Conservation (phyloP, 2,888 invertebrate species). For the Lasioglossum marginatum region DNA sequence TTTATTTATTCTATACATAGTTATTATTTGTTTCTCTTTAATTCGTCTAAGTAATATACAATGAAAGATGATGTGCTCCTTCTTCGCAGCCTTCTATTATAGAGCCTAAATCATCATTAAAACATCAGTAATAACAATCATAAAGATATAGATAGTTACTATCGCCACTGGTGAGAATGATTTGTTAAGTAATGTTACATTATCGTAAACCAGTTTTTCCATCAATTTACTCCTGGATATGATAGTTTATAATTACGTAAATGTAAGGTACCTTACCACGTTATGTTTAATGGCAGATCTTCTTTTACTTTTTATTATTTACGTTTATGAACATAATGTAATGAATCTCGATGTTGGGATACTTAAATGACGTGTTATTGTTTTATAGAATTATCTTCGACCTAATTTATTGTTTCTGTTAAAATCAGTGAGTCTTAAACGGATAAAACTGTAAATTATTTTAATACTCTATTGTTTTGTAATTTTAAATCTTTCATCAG, state of each 20-base stretch:
- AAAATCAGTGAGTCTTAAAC: background rate
- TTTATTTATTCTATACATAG: conserved; percentile 61
- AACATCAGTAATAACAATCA: conserved; percentile 60
- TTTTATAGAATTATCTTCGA: conserved; percentile 20
- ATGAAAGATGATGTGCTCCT: conserved; percentile 63
- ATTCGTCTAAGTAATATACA: conserved; percentile 23
- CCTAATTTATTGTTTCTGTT: conserved; percentile 32
- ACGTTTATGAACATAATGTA: conserved; percentile 44
- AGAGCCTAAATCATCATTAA: conserved; percentile 69
- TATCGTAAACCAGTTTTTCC: conserved; percentile 63
- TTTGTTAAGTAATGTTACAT: conserved; percentile 59
- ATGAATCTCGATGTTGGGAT: conserved; percentile 34
- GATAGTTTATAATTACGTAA: conserved; percentile 37
- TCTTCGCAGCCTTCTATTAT: conserved; percentile 71
- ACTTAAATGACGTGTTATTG: conserved; percentile 33
- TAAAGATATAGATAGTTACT: conserved; percentile 59
- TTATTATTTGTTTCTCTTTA: conserved; percentile 44
- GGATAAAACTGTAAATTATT: conserved; percentile 28
- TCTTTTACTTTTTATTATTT: conserved; percentile 38
- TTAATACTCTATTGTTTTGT: background rate
- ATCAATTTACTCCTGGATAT: conserved; percentile 42
- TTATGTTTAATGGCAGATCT: conserved; percentile 15
- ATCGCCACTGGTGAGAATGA: conserved; percentile 54
- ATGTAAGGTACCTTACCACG: conserved; percentile 25
- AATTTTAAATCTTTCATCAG: conserved; percentile 3